Percentiles rank a stretch among this genome's conserved stretches.
Evolutionary conservation across 2,113 vertebrate species (phyloP).

Genomic region (Mungos mungo): DNA sequence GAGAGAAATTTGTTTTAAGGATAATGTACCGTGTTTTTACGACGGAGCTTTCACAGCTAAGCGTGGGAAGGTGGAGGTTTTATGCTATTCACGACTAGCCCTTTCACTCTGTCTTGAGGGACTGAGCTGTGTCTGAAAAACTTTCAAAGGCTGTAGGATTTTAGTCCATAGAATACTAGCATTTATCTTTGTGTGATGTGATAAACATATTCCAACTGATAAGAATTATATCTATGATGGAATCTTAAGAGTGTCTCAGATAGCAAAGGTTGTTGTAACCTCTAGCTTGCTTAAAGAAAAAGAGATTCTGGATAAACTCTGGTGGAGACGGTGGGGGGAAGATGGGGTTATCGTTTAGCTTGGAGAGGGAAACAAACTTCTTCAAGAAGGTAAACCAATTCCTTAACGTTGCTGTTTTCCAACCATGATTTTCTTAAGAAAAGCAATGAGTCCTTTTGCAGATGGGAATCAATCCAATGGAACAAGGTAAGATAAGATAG

Average conservation of each 20-base stretch:
- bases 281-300: background rate
- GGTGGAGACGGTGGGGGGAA: background rate
- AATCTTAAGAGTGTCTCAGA: constrained; percentile 38
- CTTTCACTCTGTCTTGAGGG: background rate
- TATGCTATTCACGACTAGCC: background rate
- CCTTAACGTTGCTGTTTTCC: background rate
- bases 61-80: constrained; percentile 61
- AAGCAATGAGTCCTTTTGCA: background rate
- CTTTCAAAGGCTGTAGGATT: background rate
- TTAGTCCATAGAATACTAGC: background rate
- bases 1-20: constrained; percentile 46
- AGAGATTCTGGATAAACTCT: background rate
- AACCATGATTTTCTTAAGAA: constrained; percentile 21
- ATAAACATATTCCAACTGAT: background rate
- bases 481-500: background rate
- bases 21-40: background rate
- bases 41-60: background rate
- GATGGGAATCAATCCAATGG: background rate
- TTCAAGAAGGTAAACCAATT: background rate
- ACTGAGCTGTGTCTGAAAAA: background rate
- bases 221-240: background rate
- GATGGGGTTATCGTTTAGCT: background rate
- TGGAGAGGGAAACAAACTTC: background rate
- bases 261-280: background rate
- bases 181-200: background rate